Evolutionary conservation across 1,140 invertebrate species (phyloP).

Genomic region (Vanessa atalanta): DNA sequence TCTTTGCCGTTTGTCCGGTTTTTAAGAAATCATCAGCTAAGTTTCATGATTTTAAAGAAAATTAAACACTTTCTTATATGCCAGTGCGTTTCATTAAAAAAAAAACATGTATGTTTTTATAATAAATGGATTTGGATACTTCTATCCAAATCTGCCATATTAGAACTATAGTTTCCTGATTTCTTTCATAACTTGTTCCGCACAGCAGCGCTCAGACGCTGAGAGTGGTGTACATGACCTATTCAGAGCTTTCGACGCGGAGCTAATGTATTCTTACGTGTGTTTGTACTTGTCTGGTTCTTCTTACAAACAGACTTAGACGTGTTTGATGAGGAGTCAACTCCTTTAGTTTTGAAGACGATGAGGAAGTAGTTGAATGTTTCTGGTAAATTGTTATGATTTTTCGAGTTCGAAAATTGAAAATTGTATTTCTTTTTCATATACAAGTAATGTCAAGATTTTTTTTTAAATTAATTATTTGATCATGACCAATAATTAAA

Average conservation of each 20-base stretch:
- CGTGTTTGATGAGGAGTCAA: conserved; percentile 28
- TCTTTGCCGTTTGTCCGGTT: too few species aligned
- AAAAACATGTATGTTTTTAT: too few species aligned
- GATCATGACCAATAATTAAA: too few species aligned
- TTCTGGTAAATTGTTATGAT: background rate
- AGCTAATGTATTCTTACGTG: conserved; percentile 46
- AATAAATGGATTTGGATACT: too few species aligned
- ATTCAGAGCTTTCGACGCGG: conserved; percentile 43
- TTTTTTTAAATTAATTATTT: too few species aligned
- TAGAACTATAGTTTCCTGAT: background rate
- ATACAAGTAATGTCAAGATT: too few species aligned
- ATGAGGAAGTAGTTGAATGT: conserved; percentile 1
- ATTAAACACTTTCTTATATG: too few species aligned
- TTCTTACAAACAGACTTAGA: conserved; percentile 27
- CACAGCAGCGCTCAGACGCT: conserved; percentile 31
- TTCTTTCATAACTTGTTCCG: conserved; percentile 16
- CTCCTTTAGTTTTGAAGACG: background rate
- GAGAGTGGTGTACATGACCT: conserved; percentile 48
- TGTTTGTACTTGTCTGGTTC: conserved; percentile 35
- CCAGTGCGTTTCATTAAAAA: too few species aligned
- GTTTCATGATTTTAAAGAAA: too few species aligned
- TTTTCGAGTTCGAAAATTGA: background rate
- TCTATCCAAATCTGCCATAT: background rate
- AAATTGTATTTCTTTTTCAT: too few species aligned
- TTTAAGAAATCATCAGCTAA: too few species aligned